These are phyloP conservation scores for Pseudochirops corinnae DNA, from an alignment of 2,797 vertebrate genomes.

Conservation along the genomic window DNA sequence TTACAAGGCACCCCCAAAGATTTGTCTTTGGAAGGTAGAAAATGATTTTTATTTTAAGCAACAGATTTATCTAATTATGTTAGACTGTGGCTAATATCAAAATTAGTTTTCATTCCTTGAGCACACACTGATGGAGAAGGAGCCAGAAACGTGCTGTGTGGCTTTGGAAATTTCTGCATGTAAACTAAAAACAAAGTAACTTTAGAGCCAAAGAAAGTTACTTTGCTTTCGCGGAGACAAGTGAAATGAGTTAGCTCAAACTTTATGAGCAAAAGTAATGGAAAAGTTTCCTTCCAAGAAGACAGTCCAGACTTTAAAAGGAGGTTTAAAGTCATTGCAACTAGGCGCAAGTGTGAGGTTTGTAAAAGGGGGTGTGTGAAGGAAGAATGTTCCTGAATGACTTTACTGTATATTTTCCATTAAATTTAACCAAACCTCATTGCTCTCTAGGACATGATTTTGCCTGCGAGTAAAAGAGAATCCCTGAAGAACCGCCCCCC, in stretches of 20 bases:
- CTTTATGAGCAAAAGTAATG: neutral
- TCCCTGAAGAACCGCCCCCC: neutral
- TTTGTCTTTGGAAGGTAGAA: neutral
- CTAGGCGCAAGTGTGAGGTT: neutral
- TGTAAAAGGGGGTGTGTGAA: slow-evolving; percentile 40
- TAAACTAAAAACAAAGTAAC: neutral
- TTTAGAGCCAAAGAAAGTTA: slow-evolving; percentile 2
- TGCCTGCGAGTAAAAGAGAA: neutral
- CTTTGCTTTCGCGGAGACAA: neutral
- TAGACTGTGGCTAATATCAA: slow-evolving; percentile 8
- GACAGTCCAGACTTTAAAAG: neutral
- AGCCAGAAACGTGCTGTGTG: neutral
- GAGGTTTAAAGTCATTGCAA: slow-evolving; percentile 6
- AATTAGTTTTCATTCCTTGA: neutral
- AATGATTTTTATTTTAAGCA: neutral
- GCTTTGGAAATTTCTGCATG: neutral
- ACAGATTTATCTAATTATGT: slow-evolving; percentile 5
- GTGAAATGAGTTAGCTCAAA: slow-evolving; percentile 52
- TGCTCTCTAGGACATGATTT: neutral
- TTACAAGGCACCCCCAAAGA: neutral
- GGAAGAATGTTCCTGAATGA: neutral
- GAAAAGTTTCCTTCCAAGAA: slow-evolving; percentile 21
- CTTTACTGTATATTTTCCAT: neutral
- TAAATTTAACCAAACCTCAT: neutral
- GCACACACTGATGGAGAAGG: neutral